Conservation (phyloP, 2,888 invertebrate genomes). For the Phortica okadai region DNA sequence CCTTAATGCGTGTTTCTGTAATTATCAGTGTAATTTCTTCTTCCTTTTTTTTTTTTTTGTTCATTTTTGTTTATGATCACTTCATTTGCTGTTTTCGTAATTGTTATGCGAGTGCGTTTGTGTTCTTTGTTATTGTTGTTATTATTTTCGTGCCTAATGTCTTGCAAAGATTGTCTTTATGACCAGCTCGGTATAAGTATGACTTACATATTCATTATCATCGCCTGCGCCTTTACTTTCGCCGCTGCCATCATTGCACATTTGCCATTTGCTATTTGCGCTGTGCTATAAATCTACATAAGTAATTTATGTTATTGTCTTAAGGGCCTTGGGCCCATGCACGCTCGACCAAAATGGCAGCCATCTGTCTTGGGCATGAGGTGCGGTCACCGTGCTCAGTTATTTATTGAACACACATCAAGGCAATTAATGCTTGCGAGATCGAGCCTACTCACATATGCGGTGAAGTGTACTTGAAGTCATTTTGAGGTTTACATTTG, state of each 20-base stretch:
- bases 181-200: neutral
- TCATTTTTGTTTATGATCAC: neutral
- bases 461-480: too few species aligned
- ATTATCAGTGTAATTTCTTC: neutral
- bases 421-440: too few species aligned
- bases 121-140: neutral
- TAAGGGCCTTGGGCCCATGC: neutral
- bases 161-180: neutral
- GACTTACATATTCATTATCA: neutral
- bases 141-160: neutral
- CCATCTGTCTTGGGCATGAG: neutral
- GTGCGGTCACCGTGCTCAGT: neutral
- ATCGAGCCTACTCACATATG: too few species aligned
- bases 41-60: neutral
- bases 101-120: neutral
- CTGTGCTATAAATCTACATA: neutral
- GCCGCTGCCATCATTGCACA: too few species aligned
- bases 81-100: neutral
- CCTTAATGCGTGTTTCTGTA: conserved; percentile 14
- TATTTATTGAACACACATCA: neutral
- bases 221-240: too few species aligned
- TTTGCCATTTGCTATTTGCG: neutral
- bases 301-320: neutral
- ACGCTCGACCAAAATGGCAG: neutral
- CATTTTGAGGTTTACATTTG: too few species aligned